Percentiles rank a stretch among this genome's conserved stretches.
These are phyloP conservation scores for Dinomys branickii DNA, from an alignment of 2,113 vertebrate species.

Conservation along the genomic window DNA sequence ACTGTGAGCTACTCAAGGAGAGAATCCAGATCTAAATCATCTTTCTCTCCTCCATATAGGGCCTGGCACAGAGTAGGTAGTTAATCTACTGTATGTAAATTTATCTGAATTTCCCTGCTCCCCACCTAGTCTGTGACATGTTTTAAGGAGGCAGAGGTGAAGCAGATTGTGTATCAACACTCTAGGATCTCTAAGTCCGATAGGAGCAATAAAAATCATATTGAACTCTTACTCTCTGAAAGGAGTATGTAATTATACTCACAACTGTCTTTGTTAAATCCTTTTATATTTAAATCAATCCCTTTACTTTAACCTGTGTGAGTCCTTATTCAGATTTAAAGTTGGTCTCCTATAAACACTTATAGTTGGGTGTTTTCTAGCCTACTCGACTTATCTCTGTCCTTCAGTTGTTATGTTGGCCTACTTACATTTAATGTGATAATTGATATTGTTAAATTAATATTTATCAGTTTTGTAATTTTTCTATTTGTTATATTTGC, in stretches of 20 bases:
- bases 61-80: neutral
- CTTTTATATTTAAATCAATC: neutral
- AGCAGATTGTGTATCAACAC: neutral
- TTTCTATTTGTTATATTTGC: neutral
- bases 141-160: neutral
- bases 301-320: neutral
- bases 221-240: neutral
- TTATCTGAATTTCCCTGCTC: neutral
- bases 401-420: neutral
- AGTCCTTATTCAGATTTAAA: constrained; percentile 19
- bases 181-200: neutral
- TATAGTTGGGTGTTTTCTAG: neutral
- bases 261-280: neutral
- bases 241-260: neutral
- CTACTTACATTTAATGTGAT: neutral
- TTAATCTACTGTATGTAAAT: neutral
- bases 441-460: neutral
- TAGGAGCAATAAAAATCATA: neutral
- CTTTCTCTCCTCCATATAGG: neutral
- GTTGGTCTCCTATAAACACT: neutral
- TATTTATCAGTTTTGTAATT: neutral
- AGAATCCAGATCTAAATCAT: neutral
- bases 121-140: neutral
- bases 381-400: neutral
- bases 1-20: neutral